A percentile compares a stretch with the other conserved stretches of the same genome.
These are phyloP conservation scores for Mustelus asterias DNA, from an alignment of 2,113 vertebrate genomes.

Conservation along the genomic window DNA sequence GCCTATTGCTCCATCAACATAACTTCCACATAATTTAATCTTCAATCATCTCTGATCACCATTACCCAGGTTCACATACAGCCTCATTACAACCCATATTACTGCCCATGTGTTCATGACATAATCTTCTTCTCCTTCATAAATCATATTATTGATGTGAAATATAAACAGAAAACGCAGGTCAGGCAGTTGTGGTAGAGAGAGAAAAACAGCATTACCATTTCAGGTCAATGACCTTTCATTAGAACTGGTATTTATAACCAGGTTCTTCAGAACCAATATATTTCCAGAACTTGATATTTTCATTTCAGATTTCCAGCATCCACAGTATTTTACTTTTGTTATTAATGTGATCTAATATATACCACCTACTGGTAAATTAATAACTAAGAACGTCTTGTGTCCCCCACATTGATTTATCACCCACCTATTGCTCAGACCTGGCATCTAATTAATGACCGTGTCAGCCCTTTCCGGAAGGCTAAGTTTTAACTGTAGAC, in stretches of 20 bases:
- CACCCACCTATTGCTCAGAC: neutral
- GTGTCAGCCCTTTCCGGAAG: neutral
- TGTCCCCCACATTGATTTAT: neutral
- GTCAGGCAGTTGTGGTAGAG: neutral
- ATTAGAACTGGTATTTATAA: neutral
- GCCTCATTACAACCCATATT: neutral
- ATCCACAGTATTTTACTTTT: neutral
- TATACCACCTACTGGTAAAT: neutral
- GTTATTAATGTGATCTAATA: neutral
- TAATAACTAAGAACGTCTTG: neutral
- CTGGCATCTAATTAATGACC: neutral
- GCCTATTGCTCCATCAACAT: neutral
- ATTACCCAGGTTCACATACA: neutral
- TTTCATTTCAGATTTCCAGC: neutral
- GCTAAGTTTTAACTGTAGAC: neutral
- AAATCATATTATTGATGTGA: neutral
- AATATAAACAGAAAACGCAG: neutral
- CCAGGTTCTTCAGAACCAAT: neutral
- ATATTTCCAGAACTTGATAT: neutral
- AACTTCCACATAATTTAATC: neutral
- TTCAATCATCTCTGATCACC: neutral
- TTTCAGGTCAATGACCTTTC: too few relatives aligned
- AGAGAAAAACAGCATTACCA: too few relatives aligned
- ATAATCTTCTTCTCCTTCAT: neutral
- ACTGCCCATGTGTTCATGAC: neutral